Evolutionary conservation across 2,113 vertebrate genomes (phyloP).

Genomic region (Zosterops japonicus): DNA sequence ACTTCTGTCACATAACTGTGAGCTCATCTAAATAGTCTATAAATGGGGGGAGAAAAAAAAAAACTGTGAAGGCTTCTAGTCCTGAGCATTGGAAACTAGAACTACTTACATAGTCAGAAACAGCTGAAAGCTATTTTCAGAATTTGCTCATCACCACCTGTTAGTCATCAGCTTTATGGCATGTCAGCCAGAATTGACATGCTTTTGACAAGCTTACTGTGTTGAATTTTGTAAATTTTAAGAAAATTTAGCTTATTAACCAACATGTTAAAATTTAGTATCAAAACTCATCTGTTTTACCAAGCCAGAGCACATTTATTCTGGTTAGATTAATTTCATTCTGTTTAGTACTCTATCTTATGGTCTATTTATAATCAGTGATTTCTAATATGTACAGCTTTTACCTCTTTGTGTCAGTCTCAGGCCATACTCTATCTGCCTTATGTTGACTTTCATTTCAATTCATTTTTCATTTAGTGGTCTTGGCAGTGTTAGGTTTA

Average conservation of each 20-base stretch:
- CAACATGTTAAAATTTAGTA: not conserved
- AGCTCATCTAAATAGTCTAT: not conserved
- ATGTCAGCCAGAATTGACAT: not conserved
- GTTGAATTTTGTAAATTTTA: not conserved
- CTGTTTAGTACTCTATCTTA: not conserved
- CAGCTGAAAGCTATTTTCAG: not conserved
- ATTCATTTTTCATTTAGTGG: not conserved
- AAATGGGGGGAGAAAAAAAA: not conserved
- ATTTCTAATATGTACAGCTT: not conserved
- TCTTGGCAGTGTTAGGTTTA: not conserved
- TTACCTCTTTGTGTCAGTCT: not conserved
- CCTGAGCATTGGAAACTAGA: not conserved
- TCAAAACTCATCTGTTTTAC: not conserved
- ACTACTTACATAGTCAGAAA: not conserved
- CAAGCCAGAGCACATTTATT: not conserved
- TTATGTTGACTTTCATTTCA: not conserved
- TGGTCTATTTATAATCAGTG: not conserved
- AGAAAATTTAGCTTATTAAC: not conserved
- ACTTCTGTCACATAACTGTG: not conserved
- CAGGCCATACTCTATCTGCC: not conserved
- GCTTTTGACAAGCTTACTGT: not conserved
- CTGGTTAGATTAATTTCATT: not conserved
- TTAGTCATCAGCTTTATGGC: not conserved
- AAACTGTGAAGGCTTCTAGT: not conserved
- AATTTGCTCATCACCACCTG: not conserved